Conservation (phyloP, 2,797 vertebrate species). For the Phoebastria nigripes region DNA sequence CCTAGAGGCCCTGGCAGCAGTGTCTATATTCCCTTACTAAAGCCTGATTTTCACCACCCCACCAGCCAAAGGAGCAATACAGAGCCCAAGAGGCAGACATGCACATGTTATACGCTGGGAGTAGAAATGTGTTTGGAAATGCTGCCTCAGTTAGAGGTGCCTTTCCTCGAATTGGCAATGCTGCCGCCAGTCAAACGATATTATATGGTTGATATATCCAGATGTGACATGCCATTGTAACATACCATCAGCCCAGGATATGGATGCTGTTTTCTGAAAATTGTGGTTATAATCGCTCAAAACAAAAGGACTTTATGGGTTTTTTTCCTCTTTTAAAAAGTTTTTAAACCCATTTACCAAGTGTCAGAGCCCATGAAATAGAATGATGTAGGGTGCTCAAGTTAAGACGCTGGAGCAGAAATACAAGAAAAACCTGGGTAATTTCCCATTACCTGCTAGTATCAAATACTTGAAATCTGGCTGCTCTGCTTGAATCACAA, state of each 20-base stretch:
- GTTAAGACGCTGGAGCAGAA: slow-evolving; percentile 51
- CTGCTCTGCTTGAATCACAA: slow-evolving; percentile 49
- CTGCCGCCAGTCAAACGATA: not conserved
- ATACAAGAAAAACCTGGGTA: slow-evolving; percentile 44
- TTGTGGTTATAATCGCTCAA: slow-evolving; percentile 2
- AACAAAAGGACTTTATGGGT: not conserved
- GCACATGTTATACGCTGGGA: not conserved
- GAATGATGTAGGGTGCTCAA: slow-evolving; percentile 42
- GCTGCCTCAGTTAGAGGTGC: not conserved
- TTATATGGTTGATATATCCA: slow-evolving; percentile 34
- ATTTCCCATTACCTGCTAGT: slow-evolving; percentile 60
- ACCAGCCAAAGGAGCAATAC: not conserved
- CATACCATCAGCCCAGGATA: not conserved
- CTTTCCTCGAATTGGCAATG: not conserved
- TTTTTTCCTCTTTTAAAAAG: not conserved
- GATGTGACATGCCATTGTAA: slow-evolving; percentile 31
- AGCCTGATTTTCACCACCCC: not conserved
- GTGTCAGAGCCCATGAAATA: slow-evolving; percentile 46
- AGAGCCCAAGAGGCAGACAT: not conserved
- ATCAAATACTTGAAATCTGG: slow-evolving; percentile 56
- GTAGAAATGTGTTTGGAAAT: not conserved
- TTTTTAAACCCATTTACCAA: slow-evolving; percentile 51
- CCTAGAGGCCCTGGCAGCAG: not conserved
- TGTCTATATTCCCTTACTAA: not conserved
- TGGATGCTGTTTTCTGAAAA: slow-evolving; percentile 28